Percentiles rank a stretch among this genome's conserved stretches.
Conservation (phyloP, 2,888 invertebrate species). For the Lithophane ornitopus region DNA sequence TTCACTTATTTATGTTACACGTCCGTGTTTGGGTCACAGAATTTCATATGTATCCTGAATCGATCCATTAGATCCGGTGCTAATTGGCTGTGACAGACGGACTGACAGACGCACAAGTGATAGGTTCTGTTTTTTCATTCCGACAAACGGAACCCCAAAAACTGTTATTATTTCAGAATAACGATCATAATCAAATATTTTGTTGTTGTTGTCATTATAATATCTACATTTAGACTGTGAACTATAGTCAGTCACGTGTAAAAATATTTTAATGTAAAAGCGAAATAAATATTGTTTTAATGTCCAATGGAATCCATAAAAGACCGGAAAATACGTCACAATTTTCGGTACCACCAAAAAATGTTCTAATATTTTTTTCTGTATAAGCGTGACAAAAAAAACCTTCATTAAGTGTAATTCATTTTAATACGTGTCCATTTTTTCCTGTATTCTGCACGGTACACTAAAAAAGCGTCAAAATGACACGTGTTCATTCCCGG, state of each 20-base stretch:
- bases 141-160: neutral
- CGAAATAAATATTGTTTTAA: neutral
- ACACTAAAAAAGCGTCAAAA: constrained; percentile 22
- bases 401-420: constrained; percentile 8
- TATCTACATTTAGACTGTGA: neutral
- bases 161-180: neutral
- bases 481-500: constrained; percentile 22
- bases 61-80: too few relatives aligned
- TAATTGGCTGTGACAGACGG: too few relatives aligned
- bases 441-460: constrained; percentile 27
- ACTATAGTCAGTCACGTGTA: neutral
- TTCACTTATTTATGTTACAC: too few relatives aligned
- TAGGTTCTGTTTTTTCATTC: too few relatives aligned
- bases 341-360: neutral
- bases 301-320: neutral
- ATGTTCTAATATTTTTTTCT: neutral
- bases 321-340: neutral
- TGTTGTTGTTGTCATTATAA: neutral
- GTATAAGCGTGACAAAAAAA: constrained; percentile 2
- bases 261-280: neutral
- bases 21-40: too few relatives aligned
- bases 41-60: too few relatives aligned
- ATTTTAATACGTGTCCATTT: constrained; percentile 24
- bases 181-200: neutral
- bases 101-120: too few relatives aligned